Evolutionary conservation across 2,888 invertebrate species (phyloP), one percentile per base, ranked within the genome.

Genomic region (Brassicogethes aeneus): DNA sequence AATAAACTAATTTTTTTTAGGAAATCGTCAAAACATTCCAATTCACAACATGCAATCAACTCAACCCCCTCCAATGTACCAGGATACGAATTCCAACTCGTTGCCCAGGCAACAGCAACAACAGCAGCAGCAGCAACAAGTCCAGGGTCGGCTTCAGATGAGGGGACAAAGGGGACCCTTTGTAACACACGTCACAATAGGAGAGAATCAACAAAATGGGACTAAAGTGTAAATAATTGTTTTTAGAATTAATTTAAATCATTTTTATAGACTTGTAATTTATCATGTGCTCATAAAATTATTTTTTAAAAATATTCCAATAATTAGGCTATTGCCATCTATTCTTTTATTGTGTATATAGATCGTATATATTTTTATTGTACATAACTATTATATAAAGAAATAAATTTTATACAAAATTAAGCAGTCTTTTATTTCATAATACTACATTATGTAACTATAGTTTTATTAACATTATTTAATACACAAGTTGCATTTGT

Each of bases 161-260:
- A 48, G 55, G 33, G 47, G 49, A 16, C 46, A 47, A 17, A 69
- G 75, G 14, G 78, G 77, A 1, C 78, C 78, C 1, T 79, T 77
- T 50, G 70, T 78, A 2, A 79, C 78, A 0, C 78, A 78, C 52
- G 77, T 78, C 31, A 77, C 75, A 34, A 77, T 78, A 47, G 71
- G 76, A 3, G 75, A 76, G 44, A 70, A 72, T 43, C 55, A 60
- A 51, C 61, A 65, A 42, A 64, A 63, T 43, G 68, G 68, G 46
- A 67, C 68, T 35, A 65, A 66, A 59, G 68, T 68, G 41, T 67
- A 52, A 56, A 41, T 34, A 15, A 38, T 41, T 35, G 23, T 41
- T 36, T 37, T 29, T 16, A 7, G 15, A 32, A 30, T 37, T 30
- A 30, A 13, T 36, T 23, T 2, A 29, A 29, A 29, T 29, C 29